phyloP scores from a whole-genome alignment of 2,113 vertebrate genomes.

The Stictonetta naevosa region DNA sequence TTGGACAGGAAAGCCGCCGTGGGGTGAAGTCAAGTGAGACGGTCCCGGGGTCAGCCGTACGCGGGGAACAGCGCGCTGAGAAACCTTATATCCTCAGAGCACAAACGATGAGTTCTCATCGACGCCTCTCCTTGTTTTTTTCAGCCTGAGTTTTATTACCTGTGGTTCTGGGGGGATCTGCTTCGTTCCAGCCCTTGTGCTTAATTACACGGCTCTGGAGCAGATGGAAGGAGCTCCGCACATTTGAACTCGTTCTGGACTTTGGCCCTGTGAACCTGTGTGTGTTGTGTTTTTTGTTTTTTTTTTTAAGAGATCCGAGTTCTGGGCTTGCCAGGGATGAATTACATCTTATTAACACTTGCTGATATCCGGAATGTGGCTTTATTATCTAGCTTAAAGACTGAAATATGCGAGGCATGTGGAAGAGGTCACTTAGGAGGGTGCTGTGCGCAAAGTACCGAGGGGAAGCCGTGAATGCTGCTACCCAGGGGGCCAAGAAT shows the following conservation, averaged over 20 bases:
- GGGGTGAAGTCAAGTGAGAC: neutral
- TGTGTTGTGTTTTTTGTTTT: neutral
- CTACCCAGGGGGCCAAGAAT: neutral
- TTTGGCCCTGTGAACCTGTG: constrained; percentile 10
- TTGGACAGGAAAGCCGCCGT: neutral
- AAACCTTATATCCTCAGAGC: neutral
- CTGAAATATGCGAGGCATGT: neutral
- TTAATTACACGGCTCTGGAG: neutral
- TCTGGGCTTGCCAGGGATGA: neutral
- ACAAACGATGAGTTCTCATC: neutral
- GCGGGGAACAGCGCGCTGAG: neutral
- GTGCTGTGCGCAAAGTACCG: neutral
- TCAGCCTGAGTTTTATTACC: constrained; percentile 15
- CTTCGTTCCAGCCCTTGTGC: neutral
- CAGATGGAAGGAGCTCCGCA: neutral
- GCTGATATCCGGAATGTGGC: neutral
- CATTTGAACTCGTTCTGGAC: neutral
- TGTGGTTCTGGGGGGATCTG: neutral
- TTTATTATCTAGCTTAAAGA: neutral
- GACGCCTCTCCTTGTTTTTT: neutral
- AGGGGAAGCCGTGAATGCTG: neutral
- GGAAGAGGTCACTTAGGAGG: neutral
- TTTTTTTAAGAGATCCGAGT: neutral
- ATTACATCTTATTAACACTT: constrained; percentile 25
- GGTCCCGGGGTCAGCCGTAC: neutral